Evolutionary conservation across 2,888 invertebrate genomes (phyloP), one percentile per base, ranked within the genome.

Genomic region (Acrobasis repandana): DNA sequence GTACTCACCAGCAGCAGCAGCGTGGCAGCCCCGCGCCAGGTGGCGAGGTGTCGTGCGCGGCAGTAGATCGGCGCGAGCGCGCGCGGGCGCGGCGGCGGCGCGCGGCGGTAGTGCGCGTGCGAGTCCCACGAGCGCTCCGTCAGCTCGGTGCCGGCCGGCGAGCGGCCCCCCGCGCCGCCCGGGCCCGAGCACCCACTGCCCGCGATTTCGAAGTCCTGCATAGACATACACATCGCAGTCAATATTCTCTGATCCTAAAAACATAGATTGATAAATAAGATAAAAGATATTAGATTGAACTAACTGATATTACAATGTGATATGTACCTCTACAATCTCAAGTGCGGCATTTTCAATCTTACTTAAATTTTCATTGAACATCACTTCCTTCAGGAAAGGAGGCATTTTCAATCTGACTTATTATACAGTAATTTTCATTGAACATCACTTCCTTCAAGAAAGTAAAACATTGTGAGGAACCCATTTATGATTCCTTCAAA

Each of bases 151-250:
- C 85, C 89, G 69, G 85, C 88, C 75, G 90, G 90, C 71, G 90
- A 90, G 73, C 89, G 86, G 73, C 86, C 88, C 74, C 79, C 76
- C 72, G 73, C 85, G 71, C 82, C 85, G 73, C 72, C 80, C 65
- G 71, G 77, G 72, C 73, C 82, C 69, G 83, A 90, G 82, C 85
- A 85, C 77, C 90, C 90, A 85, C 93, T 92, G 79, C 93, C 93
- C 77, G 93, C 93, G 85, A 92, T 93, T 88, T 93, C 93, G 83
- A 90, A 91, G 83, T 93, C 92, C 86, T 87, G 80, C 52, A n/a
- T n/a, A n/a, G n/a, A n/a, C 63, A 57, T 34, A 60, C 56, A 38
- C 11, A 57, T 16, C 15, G 1, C 11, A 36, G 47, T 56, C 50
- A 43, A 20, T 60, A 18, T 28, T 14, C 20, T n/a, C 6, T 18